A percentile compares a stretch with the other conserved stretches of the same genome.
Evolutionary conservation across 2,888 invertebrate species (phyloP).

Genomic region (Coleophora deauratella): DNA sequence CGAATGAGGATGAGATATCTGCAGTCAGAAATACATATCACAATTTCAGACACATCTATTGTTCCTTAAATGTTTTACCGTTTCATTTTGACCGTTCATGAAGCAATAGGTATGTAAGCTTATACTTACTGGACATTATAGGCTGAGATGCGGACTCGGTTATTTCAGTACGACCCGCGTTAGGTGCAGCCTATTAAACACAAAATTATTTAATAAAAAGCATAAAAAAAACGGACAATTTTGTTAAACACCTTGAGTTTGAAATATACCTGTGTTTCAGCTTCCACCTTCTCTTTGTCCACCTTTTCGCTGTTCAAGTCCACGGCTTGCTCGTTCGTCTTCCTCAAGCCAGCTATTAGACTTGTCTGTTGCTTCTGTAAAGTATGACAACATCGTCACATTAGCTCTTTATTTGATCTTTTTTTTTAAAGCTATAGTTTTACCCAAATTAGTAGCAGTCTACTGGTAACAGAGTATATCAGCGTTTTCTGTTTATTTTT

Average conservation of each 20-base stretch:
- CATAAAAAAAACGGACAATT: too few relatives aligned
- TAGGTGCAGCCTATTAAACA: conserved; percentile 38
- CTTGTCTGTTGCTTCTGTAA: conserved; percentile 94
- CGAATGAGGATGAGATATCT: conserved; percentile 56
- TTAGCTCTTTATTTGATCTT: too few relatives aligned
- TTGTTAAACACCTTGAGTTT: too few relatives aligned
- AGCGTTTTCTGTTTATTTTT: too few relatives aligned
- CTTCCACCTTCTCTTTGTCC: conserved; percentile 71
- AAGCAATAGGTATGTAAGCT: too few relatives aligned
- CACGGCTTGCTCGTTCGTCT: conserved; percentile 83
- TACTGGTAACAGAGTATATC: too few relatives aligned
- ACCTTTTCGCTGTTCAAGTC: conserved; percentile 77
- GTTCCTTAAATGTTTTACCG: too few relatives aligned
- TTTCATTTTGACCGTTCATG: too few relatives aligned
- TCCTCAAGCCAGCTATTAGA: conserved; percentile 90
- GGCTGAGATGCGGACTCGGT: conserved; percentile 64
- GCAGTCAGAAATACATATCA: conserved; percentile 9
- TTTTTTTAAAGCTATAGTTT: too few relatives aligned
- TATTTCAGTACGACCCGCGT: conserved; percentile 52
- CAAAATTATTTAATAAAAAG: background rate
- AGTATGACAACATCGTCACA: background rate
- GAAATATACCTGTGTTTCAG: conserved; percentile 45
- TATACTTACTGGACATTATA: conserved; percentile 54
- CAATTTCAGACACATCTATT: too few relatives aligned
- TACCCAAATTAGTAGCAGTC: too few relatives aligned